Evolutionary conservation across 2,113 vertebrate species (phyloP), one percentile per base, ranked within the genome.

Genomic region (Pachyramphus minor): DNA sequence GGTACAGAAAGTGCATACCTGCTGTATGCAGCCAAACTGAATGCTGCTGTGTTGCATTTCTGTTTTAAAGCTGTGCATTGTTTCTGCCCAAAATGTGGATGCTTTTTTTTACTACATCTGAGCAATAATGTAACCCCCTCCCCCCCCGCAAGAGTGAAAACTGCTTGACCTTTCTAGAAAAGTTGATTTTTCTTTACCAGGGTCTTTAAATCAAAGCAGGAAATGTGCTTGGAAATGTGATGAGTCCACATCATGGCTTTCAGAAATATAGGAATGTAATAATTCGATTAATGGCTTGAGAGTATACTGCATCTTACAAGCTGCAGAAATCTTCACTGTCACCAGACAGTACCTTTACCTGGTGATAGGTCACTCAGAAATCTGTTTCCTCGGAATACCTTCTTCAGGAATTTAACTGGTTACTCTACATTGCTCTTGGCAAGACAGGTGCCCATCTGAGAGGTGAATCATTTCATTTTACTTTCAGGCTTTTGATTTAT

Each of bases 401-500:
- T 82, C 49, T 68, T 41, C 42, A 33, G 44, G 44, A 41, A 19
- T 63, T 49, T 47, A 93, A n/a, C 39, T 64, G 33, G 53, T 76
- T 73, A 31, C 44, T 85, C 71, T 76, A 5, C 2, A 2, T 67
- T 89, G 56, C 47, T 86, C 37, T 74, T 4, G 1, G 59, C 84
- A 93, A 84, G 83, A 50, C 1, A 16, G 30, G 23, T 71, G 52
- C 52, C 52, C 31, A 11, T 77, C 41, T 75, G 64, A 92, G 86
- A 86, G 39, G 71, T 73, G 44, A 87, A 84, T 93, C 49, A 60
- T 84, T 66, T 87, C 6, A 35, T 62, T 60, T 79, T 75, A 19
- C 52, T 84, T 95, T 75, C 25, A 37, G 73, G 42, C 39, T 92
- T 96, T 84, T 92, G 66, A 58, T 91, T 93, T 89, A 72, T 58